Conservation (phyloP, 1,140 invertebrate species). For the Coptotermes formosanus region DNA sequence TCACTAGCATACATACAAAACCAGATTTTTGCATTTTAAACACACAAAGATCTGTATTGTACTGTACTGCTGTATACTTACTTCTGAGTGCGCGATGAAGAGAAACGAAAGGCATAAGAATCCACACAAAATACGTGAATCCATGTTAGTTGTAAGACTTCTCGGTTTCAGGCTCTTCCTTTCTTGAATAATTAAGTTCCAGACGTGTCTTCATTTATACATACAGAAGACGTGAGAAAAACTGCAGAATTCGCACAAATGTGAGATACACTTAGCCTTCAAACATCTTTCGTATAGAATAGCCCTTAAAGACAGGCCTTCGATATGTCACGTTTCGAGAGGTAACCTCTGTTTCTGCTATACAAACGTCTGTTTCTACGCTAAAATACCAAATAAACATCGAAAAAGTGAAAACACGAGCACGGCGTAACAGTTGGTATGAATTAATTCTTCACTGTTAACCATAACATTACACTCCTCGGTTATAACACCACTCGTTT, state of each 20-base stretch:
- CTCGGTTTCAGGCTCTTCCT: neutral
- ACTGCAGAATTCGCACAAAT: neutral
- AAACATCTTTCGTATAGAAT: neutral
- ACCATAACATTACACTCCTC: too few species aligned
- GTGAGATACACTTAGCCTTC: neutral
- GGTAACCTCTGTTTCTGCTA: too few species aligned
- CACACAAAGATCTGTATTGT: neutral
- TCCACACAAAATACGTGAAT: neutral
- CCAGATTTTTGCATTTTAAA: neutral
- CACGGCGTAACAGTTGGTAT: too few species aligned
- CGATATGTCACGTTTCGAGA: neutral
- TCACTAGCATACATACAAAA: neutral
- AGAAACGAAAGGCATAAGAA: neutral
- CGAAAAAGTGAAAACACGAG: too few species aligned
- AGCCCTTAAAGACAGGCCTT: neutral
- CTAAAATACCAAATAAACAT: too few species aligned
- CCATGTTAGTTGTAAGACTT: neutral
- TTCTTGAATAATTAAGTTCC: neutral
- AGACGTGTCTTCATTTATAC: neutral
- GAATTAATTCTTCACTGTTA: too few species aligned
- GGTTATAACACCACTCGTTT: too few species aligned
- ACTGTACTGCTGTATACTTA: neutral
- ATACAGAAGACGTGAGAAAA: neutral
- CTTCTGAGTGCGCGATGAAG: neutral
- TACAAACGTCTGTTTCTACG: too few species aligned